Evolutionary conservation across 2,113 vertebrate species (phyloP), one percentile per base, ranked within the genome.

Genomic region (Xiphophorus hellerii): DNA sequence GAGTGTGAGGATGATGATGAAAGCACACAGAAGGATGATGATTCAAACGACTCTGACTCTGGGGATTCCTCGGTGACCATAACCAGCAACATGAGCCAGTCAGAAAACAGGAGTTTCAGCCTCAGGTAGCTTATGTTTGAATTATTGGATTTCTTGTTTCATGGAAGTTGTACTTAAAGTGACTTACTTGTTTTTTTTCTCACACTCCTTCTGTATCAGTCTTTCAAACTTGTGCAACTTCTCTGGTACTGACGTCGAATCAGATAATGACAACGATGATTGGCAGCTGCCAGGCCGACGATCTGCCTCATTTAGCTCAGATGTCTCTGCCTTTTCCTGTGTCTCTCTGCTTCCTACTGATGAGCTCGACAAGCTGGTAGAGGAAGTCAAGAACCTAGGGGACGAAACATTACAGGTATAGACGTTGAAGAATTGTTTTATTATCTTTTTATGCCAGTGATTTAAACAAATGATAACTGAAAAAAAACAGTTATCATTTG

Each of bases 31-130:
- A 91, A 78, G 70, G 93, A 90, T 58, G 89, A 92, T 0, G 90
- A 93, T 80, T 93, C 93, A 29, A 90, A 88, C 89, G 93, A 95
- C 66, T 94, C 93, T 2, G 94, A 94, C 60, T 95, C 94, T 6
- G 94, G 90, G 17, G 93, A 93, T 69, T 96, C 94, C 0, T 95
- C 93, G 0, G 81, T 94, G 66, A 95, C 94, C 63, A 84, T 93
- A 72, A 95, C 93, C 54, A 95, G 94, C 48, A 91, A 90, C 78
- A 91, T 92, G 84, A 94, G 94, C 86, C 93, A 93, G 42, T 92
- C 91, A 3, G 93, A 94, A 73, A 81, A 83, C 78, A 90, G 63
- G 82, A 95, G 94, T 78, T 95, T 94, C 83, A 89, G 87, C 22
- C 61, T 96, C 71, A 95, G 92, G 95, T 95, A 79, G 37, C 90